Evolutionary conservation across 2,888 invertebrate species (phyloP), one percentile per base, ranked within the genome.

Genomic region (Aplocera efformata): DNA sequence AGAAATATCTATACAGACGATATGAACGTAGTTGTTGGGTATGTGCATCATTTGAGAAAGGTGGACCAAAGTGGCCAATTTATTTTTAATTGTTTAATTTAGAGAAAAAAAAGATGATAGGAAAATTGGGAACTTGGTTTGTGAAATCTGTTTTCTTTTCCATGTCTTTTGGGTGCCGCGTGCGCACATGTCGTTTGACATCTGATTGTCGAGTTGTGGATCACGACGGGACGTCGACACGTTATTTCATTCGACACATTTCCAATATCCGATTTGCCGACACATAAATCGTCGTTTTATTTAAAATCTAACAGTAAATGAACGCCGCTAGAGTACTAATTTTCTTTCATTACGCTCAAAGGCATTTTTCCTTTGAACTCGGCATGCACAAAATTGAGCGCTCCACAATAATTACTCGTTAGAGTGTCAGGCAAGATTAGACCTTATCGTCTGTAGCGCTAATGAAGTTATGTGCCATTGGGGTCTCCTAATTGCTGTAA

Each of bases 381-480:
- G 33, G 32, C 50, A 39, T 42, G 41, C 49, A 42, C 49, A 29
- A 45, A 52, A 58, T 54, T 53, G 49, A 42, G 32, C 39, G 34
- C 35, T 52, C 46, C 28, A 35, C 43, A 48, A 50, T 56, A 59
- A 56, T 58, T 53, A 34, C 48, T 48, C 37, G 35, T 50, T 36
- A 51, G 34, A 42, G 31, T 52, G 42, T 38, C 42, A 37, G 32
- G 45, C 39, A 28, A 54, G 51, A 58, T 50, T 46, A 42, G 30
- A 58, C 52, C 49, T 53, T 52, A 49, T 31, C 23, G 25, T 41
- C 35, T 41, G 42, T 28, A 41, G 34, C 20, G 34, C 36, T 34
- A 43, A 34, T 47, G 32, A 35, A 42, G 30, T 35, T 31, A 35
- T 33, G 26, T 30, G 7, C 30, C 9, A 29, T 29, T 10, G 40